Evolutionary conservation across 2,797 vertebrate genomes (phyloP), one percentile per base, ranked within the genome.

Genomic region (Sandelia bainsii): DNA sequence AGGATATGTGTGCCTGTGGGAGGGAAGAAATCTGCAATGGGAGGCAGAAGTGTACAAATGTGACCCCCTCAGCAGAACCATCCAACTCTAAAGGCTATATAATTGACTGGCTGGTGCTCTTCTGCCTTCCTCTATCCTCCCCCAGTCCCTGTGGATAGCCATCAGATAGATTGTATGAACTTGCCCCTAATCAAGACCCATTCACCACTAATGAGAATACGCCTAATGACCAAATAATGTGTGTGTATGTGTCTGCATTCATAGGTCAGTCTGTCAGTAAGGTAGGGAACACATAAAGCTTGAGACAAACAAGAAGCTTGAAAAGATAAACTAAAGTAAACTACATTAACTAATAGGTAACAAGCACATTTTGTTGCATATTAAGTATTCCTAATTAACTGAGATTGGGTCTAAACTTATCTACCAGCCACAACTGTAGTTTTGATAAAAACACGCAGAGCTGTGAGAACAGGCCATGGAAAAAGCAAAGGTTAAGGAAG

Each of bases 1-100:
- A 81, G 83, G 82, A 86, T 89, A 83, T 86, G 56, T 88, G 75
- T 32, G 82, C 87, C 87, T 83, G 87, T 92, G 92, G 89, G 85
- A 87, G 81, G 85, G 78, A 20, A 59, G 61, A 83, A 89, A 93
- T 92, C 82, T 93, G 94, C 92, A 86, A 69, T 77, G 83, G 79
- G 81, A 90, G 88, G 89, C 92, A 94, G 88, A 94, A 93, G 91
- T 92, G 91, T 94, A 93, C 84, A 92, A 92, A 93, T 89, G 88
- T 89, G 84, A 90, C 89, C 85, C 84, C 90, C 91, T 94, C 92
- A 95, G 93, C 92, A 94, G 89, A 94, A 88, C 78, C 86, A 87
- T 84, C 83, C 61, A 61, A 77, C 85, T 85, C 90, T 85, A 87
- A 91, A 91, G 81, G 87, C 87, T 90, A 87, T 93, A 88, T 91